These are phyloP conservation scores for Clarias batrachus DNA, from an alignment of 2,113 vertebrate genomes.

Conservation along the genomic window DNA sequence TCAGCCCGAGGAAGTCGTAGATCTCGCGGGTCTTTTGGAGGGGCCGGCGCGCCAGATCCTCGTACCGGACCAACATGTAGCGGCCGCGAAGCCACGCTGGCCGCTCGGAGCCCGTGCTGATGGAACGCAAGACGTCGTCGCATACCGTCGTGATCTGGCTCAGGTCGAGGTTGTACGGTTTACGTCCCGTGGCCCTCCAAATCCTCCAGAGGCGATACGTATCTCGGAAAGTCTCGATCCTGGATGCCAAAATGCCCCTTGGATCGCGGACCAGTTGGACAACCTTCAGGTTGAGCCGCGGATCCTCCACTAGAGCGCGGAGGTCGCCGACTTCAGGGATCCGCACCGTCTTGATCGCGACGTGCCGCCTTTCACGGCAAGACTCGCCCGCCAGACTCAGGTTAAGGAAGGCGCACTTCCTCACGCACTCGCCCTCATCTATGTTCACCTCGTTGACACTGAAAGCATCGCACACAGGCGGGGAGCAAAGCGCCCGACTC, in stretches of 20 bases:
- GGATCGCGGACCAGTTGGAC: constrained; percentile 92
- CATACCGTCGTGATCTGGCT: constrained; percentile 87
- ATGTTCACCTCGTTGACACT: constrained; percentile 70
- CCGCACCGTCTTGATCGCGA: constrained; percentile 90
- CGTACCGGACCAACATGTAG: constrained; percentile 92
- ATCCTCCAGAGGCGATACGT: constrained; percentile 91
- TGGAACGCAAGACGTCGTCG: constrained; percentile 86
- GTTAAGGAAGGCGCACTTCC: constrained; percentile 83
- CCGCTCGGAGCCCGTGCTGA: constrained; percentile 80
- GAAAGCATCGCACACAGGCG: constrained; percentile 78
- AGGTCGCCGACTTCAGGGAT: constrained; percentile 86
- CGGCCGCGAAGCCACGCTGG: constrained; percentile 86
- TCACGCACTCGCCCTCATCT: constrained; percentile 89
- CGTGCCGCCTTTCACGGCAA: constrained; percentile 81
- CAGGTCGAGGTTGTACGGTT: constrained; percentile 87
- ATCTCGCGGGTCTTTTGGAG: constrained; percentile 89
- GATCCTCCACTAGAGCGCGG: constrained; percentile 85
- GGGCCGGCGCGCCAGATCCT: constrained; percentile 89
- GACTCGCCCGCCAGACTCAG: constrained; percentile 80
- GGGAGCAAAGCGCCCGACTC: constrained; percentile 85
- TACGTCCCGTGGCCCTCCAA: constrained; percentile 88
- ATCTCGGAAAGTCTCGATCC: constrained; percentile 91
- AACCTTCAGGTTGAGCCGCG: constrained; percentile 87
- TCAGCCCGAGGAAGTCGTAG: constrained; percentile 85
- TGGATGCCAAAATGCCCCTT: constrained; percentile 85